Evolutionary conservation across 1,140 invertebrate genomes (phyloP), one percentile per base, ranked within the genome.

Genomic region (Drosophila orena): DNA sequence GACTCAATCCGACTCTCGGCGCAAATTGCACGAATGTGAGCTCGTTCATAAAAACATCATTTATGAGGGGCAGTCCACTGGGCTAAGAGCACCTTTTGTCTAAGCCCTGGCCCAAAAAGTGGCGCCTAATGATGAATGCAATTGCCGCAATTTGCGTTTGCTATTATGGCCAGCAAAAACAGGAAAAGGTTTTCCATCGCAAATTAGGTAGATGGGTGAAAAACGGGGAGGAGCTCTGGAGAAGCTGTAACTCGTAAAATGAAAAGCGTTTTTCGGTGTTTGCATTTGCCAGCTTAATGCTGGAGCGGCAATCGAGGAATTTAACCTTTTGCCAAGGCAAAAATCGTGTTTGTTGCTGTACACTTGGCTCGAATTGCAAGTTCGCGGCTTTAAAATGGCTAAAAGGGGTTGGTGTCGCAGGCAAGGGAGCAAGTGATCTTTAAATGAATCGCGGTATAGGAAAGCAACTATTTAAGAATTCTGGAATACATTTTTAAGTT

Each of bases 41-140:
- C 75, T 86, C 65, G 78, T 81, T 75, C 83, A 88, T 88, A 83
- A 88, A 88, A 83, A 73, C 52, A 64, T 83, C 83, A 83, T 83
- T 79, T 89, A 83, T 83, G 77, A n/a, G 20, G 62, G 58, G 46
- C 46, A 11, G 59, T 44, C 60, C 40, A 37, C 30, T 47, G 57
- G 47, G 42, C 15, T 22, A 53, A 57, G 49, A 50, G 55, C 68
- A 60, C 74, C 58, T 68, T 65, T 57, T 61, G 59, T 77, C 54
- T 55, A 37, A 54, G 50, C 20, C 34, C 50, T 10, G n/a, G 12
- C 22, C 52, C 44, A 24, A 44, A 75, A 76, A 77, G 62, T 54
- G 57, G 75, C 68, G 58, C 49, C 84, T 88, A 88, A 86, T 88
- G 75, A 88, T 86, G 79, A 71, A 78, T 76, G 75, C 83, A 86